Conservation (phyloP, 2,113 vertebrate genomes). For the Heteronetta atricapilla region DNA sequence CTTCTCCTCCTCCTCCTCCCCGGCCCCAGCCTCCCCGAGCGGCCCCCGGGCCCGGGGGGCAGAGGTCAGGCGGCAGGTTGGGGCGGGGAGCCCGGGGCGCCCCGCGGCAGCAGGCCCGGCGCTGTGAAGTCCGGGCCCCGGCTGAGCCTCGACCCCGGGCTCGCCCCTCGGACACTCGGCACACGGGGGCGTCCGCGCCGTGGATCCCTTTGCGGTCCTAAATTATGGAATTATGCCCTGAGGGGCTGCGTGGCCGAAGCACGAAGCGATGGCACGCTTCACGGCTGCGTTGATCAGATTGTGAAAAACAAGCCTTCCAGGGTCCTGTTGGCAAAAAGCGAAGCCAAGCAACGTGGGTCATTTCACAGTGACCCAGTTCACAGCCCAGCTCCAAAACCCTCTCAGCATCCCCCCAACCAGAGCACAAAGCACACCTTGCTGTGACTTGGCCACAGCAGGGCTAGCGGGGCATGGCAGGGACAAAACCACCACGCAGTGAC, state of each 20-base stretch:
- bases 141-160: background rate
- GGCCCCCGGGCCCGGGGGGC: too few species aligned
- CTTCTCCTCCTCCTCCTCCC: too few species aligned
- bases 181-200: rapidly evolving
- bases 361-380: background rate
- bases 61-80: too few species aligned
- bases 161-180: background rate
- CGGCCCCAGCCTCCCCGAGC: too few species aligned
- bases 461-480: background rate
- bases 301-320: rapidly evolving
- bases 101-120: too few species aligned
- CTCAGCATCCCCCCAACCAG: rapidly evolving
- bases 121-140: background rate
- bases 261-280: too few species aligned
- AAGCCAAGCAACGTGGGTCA: background rate
- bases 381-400: background rate
- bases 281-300: background rate
- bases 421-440: rapidly evolving
- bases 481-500: background rate
- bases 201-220: rapidly evolving
- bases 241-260: too few species aligned
- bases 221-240: background rate
- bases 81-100: too few species aligned
- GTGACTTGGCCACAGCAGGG: background rate
- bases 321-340: background rate